Evolutionary conservation across 2,113 vertebrate species (phyloP).

Genomic region (Sterrhoptilus dennistouni): DNA sequence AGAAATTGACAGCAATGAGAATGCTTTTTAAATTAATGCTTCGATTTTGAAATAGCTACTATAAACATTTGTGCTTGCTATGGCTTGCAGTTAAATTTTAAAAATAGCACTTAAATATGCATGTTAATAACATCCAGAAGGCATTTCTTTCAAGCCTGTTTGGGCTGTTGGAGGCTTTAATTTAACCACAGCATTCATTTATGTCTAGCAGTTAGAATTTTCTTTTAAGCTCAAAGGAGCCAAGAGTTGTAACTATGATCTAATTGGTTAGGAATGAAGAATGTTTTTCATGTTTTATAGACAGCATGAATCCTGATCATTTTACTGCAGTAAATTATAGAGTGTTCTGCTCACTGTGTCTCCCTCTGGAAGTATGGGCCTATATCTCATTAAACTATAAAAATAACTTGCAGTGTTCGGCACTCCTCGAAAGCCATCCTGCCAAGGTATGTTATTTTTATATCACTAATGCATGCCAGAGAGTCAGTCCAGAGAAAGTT

Average conservation of each 20-base stretch:
- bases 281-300: conserved; percentile 84
- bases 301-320: conserved; percentile 79
- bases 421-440: conserved; percentile 52
- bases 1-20: conserved; percentile 67
- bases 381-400: conserved; percentile 76
- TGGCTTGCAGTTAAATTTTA: conserved; percentile 77
- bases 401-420: conserved; percentile 69
- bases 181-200: conserved; percentile 79
- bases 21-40: conserved; percentile 53
- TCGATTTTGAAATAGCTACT: conserved; percentile 71
- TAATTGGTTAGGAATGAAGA: conserved; percentile 82
- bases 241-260: conserved; percentile 76
- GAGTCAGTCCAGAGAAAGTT: conserved; percentile 43
- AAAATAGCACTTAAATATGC: conserved; percentile 80
- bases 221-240: conserved; percentile 78
- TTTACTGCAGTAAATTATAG: conserved; percentile 80
- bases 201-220: conserved; percentile 78
- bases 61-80: conserved; percentile 76
- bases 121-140: conserved; percentile 81
- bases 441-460: conserved; percentile 75
- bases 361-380: conserved; percentile 65
- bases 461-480: conserved; percentile 53
- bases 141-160: conserved; percentile 79
- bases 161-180: conserved; percentile 79
- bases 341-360: conserved; percentile 61